These are phyloP conservation scores for Eupithecia subumbrata DNA, from an alignment of 2,888 invertebrate genomes.

Conservation along the genomic window DNA sequence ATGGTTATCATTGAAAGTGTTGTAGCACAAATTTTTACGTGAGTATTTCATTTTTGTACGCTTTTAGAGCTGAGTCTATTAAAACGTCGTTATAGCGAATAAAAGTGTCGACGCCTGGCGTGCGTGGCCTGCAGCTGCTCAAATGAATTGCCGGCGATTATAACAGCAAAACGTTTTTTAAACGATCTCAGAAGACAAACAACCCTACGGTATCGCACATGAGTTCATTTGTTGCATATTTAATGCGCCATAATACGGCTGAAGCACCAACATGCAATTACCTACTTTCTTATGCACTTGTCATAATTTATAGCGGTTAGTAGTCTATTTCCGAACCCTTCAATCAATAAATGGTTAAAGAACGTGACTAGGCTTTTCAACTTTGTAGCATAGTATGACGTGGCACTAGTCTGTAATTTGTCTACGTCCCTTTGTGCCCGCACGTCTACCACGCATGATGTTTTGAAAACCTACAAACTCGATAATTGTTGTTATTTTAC, in stretches of 20 bases:
- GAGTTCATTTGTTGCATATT: constrained; percentile 37
- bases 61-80: constrained; percentile 65
- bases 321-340: constrained; percentile 26
- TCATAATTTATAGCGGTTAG: constrained; percentile 32
- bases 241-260: constrained; percentile 21
- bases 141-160: constrained; percentile 60
- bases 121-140: constrained; percentile 61
- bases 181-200: constrained; percentile 54
- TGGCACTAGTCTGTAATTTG: constrained; percentile 11
- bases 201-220: constrained; percentile 36
- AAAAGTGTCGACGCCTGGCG: constrained; percentile 56
- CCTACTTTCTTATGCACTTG: constrained; percentile 25
- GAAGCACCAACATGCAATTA: constrained; percentile 31
- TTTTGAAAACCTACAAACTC: not conserved
- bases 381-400: constrained; percentile 8
- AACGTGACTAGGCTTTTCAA: constrained; percentile 5
- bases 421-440: constrained; percentile 8
- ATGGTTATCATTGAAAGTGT: constrained; percentile 97
- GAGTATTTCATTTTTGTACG: constrained; percentile 72
- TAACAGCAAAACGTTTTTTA: constrained; percentile 63
- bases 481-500: not conserved
- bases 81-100: constrained; percentile 70
- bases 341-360: constrained; percentile 29
- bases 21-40: constrained; percentile 83
- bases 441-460: not conserved